Conservation (phyloP, 1,140 invertebrate species). For the Araneus ventricosus region DNA sequence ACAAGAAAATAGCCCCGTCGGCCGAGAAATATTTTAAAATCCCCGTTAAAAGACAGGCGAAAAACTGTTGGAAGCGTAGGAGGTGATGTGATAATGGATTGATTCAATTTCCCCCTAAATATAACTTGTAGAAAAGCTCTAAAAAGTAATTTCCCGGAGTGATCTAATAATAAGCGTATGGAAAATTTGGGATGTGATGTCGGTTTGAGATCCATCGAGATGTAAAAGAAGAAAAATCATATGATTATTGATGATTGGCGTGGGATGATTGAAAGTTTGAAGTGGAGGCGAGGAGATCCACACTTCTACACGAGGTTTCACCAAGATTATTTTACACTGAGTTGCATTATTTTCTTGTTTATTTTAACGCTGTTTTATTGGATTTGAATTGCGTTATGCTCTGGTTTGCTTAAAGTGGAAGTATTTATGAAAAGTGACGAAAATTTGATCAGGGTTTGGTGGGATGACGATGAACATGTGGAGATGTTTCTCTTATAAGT, state of each 20-base stretch:
- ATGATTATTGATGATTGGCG: slow-evolving; percentile 2
- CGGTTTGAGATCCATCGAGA: background rate
- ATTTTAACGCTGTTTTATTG: background rate
- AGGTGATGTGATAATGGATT: slow-evolving; percentile 33
- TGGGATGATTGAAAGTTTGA: background rate
- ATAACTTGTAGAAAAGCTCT: slow-evolving; percentile 6
- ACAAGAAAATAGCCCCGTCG: background rate
- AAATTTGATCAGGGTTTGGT: slow-evolving; percentile 1
- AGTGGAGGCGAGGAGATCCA: background rate
- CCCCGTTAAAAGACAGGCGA: slow-evolving; percentile 30
- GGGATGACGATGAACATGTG: background rate
- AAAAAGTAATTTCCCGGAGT: background rate
- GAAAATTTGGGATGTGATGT: background rate
- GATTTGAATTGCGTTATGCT: slow-evolving; percentile 33
- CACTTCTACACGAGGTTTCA: background rate
- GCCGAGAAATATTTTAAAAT: slow-evolving; percentile 2
- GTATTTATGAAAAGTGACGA: slow-evolving; percentile 40
- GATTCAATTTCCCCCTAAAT: slow-evolving; percentile 24
- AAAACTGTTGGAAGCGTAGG: background rate
- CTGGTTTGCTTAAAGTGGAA: slow-evolving; percentile 18
- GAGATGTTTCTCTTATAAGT: background rate
- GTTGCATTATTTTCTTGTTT: background rate
- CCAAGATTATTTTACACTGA: background rate
- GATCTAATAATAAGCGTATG: slow-evolving; percentile 35
- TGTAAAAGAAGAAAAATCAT: background rate